These are phyloP conservation scores for Anastatus disparis DNA, from an alignment of 1,140 invertebrate genomes.

Conservation along the genomic window DNA sequence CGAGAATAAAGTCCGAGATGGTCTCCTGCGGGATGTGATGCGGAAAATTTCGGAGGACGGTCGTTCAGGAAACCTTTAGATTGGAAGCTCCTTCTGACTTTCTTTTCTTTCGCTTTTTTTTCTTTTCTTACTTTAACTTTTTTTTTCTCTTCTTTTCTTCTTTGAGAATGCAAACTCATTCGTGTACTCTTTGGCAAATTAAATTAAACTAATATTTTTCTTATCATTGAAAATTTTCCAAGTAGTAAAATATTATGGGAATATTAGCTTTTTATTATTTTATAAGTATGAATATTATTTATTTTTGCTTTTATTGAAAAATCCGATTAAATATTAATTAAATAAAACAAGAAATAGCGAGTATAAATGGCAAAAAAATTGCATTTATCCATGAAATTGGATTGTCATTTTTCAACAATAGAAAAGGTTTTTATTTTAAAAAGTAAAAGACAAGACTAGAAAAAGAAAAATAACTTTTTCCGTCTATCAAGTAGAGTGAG, in stretches of 20 bases:
- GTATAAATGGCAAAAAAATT: too few species aligned
- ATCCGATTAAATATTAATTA: too few species aligned
- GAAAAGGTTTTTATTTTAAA: too few species aligned
- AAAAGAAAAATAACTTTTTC: too few species aligned
- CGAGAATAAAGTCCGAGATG: conserved; percentile 34
- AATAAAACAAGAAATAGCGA: too few species aligned
- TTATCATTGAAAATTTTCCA: not conserved
- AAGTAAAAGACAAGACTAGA: too few species aligned
- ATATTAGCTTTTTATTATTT: too few species aligned
- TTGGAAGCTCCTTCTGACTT: conserved; percentile 15
- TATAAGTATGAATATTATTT: too few species aligned
- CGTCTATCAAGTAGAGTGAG: not conserved
- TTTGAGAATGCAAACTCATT: conserved; percentile 11
- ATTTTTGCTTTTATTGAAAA: too few species aligned
- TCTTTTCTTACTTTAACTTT: not conserved
- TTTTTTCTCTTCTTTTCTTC: not conserved
- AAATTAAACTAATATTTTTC: conserved; percentile 23
- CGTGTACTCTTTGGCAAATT: conserved; percentile 12
- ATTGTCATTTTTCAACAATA: too few species aligned
- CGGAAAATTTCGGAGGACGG: conserved; percentile 33
- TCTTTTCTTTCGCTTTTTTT: not conserved
- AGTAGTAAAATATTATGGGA: not conserved
- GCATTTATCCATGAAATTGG: too few species aligned
- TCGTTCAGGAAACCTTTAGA: conserved; percentile 33
- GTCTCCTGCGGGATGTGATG: conserved; percentile 32